Percentiles rank a stretch among this genome's conserved stretches.
Evolutionary conservation across 2,113 vertebrate species (phyloP).

Genomic region (Heterocephalus glaber): DNA sequence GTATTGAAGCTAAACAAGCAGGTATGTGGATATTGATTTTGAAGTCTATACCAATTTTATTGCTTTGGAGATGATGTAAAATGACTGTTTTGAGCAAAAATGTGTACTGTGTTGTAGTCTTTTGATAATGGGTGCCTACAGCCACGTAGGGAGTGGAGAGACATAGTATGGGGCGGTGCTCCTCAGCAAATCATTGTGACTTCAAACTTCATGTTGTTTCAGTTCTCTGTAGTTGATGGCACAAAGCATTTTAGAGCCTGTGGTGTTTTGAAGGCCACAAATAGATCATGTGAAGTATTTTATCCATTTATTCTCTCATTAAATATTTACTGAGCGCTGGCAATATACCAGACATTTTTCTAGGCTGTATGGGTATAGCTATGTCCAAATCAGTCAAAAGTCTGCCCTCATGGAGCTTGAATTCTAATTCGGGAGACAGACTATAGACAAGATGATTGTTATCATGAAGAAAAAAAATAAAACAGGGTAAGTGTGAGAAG

Average conservation of each 20-base stretch:
- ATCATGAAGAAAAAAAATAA: neutral
- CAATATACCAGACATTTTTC: neutral
- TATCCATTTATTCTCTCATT: neutral
- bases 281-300: constrained; percentile 15
- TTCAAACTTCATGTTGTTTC: neutral
- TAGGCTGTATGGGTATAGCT: neutral
- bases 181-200: neutral
- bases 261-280: neutral
- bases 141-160: neutral
- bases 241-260: neutral
- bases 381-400: neutral
- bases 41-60: neutral
- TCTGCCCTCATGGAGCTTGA: neutral
- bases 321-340: neutral
- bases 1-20: constrained; percentile 94
- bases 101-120: neutral
- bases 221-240: neutral
- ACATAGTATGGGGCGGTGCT: neutral
- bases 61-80: constrained; percentile 2
- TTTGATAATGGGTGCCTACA: neutral
- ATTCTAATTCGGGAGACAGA: neutral
- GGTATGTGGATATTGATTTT: constrained; percentile 85
- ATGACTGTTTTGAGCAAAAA: neutral
- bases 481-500: neutral
- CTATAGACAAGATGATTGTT: neutral